These are phyloP conservation scores for Macquaria ambigua DNA, from an alignment of 2,113 vertebrate genomes.

Conservation along the genomic window DNA sequence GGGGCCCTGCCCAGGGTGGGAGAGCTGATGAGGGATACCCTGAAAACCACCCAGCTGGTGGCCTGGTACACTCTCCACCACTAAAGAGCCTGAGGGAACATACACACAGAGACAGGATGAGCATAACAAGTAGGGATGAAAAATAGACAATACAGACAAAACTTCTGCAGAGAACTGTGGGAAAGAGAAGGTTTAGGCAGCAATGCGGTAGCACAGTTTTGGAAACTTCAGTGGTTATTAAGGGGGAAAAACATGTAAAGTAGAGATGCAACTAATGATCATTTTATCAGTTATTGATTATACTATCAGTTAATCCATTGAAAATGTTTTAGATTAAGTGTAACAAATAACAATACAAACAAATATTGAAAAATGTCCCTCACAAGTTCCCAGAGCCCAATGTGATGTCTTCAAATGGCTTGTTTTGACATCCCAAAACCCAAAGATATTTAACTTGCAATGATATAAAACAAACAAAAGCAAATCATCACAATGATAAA, in stretches of 20 bases:
- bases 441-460: not conserved
- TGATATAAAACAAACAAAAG: not conserved
- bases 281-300: not conserved
- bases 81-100: conserved; percentile 77
- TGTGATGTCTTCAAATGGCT: not conserved
- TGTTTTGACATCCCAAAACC: conserved; percentile 11
- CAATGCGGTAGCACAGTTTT: not conserved
- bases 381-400: not conserved
- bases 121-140: conserved; percentile 44
- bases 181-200: not conserved
- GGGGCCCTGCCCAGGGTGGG: conserved; percentile 61
- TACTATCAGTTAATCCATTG: not conserved
- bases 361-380: not conserved
- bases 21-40: conserved; percentile 71
- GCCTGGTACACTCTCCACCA: conserved; percentile 77
- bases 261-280: not conserved
- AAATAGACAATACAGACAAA: conserved; percentile 11
- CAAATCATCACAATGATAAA: not conserved
- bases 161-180: conserved; percentile 7
- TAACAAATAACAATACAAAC: no score
- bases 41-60: conserved; percentile 69
- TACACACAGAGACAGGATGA: conserved; percentile 25
- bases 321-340: not conserved
- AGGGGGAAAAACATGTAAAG: not conserved
- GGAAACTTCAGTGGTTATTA: not conserved